Base-by-base conservation (phyloP, 1,140 invertebrate genomes). In the Heliconius hewitsoni region DNA sequence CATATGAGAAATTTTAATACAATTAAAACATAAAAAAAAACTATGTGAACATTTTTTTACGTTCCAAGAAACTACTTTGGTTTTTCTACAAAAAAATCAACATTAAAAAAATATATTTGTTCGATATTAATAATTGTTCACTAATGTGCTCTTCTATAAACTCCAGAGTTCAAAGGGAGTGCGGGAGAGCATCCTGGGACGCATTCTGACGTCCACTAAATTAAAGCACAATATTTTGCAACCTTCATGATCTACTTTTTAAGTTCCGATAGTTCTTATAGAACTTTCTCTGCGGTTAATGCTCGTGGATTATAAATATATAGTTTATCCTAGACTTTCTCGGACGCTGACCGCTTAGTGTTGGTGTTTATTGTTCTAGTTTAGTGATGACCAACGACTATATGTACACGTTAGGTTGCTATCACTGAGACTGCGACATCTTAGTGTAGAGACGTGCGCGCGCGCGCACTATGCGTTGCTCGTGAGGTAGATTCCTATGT, bases 231-330 rank as follows among this genome's bases (percentile, higher is more conserved):
- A 77, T 71, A 77, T 72, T 77, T 77, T 55, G 57, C 55, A 52
- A 70, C 71, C 74, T 34, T 78, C 57, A 30, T 70, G 72, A 46
- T 77, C 71, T 50, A 74, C 34, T 77, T 79, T 79, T 77, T 70
- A 57, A 74, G 39, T 79, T 82, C 74, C 71, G 77, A 82, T 74
- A 76, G 66, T 73, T 76, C 55, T 74, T 55, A 82, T 76, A 34
- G 55, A 77, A 82, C 81, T 82, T 82, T 82, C 81, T 76, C 77
- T 76, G 55, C 30, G 76, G 73, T 27, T 78, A 73, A 78, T 78
- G 80, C 73, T 71, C 66, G 71, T 57, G 78, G 60, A 71, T 71
- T 72, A 52, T 39, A 72, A 39, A 71, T 39, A 72, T 39, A 52
- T n/a, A 57, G 55, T 57, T 57, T 19, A 55, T 19, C 52, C 13